These are phyloP conservation scores for Drosophila nigromelanica DNA, from an alignment of 1,140 invertebrate species.

Conservation along the genomic window DNA sequence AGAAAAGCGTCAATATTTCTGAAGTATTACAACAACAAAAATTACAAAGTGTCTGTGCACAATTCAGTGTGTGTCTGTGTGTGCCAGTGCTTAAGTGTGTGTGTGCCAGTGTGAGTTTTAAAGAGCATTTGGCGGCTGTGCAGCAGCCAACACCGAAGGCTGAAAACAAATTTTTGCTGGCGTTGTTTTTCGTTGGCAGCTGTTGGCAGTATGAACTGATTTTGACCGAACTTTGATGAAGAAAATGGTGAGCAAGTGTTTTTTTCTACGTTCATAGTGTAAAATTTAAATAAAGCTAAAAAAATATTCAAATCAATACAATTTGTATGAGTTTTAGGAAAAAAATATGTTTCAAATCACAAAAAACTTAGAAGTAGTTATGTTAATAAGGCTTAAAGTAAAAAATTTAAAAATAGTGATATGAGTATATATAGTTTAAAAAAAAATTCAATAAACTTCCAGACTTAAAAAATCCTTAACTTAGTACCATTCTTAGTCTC, in stretches of 20 bases:
- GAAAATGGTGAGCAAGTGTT: constrained; percentile 72
- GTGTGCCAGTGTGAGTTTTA: constrained; percentile 47
- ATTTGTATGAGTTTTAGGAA: neutral
- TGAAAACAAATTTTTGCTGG: constrained; percentile 65
- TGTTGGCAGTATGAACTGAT: constrained; percentile 82
- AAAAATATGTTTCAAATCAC: too few species aligned
- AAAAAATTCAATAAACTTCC: too few species aligned
- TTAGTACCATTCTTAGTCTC: too few species aligned
- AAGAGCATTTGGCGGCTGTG: constrained; percentile 70
- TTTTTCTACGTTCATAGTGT: constrained; percentile 28
- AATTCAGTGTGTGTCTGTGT: constrained; percentile 30
- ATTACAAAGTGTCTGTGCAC: constrained; percentile 49
- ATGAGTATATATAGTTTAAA: too few species aligned
- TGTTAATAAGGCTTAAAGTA: too few species aligned
- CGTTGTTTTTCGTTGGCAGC: constrained; percentile 72
- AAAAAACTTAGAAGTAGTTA: too few species aligned
- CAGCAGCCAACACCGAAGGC: constrained; percentile 51
- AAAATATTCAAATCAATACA: constrained; percentile 22
- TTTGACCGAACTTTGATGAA: constrained; percentile 75
- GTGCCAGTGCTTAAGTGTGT: constrained; percentile 30
- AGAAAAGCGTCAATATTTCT: constrained; percentile 61
- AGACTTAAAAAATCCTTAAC: too few species aligned
- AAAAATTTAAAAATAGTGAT: too few species aligned
- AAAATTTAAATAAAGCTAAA: constrained; percentile 51
- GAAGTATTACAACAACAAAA: constrained; percentile 44